Percentiles rank a stretch among this genome's conserved stretches.
Conservation (phyloP, 2,113 vertebrate genomes). For the Antennarius striatus region DNA sequence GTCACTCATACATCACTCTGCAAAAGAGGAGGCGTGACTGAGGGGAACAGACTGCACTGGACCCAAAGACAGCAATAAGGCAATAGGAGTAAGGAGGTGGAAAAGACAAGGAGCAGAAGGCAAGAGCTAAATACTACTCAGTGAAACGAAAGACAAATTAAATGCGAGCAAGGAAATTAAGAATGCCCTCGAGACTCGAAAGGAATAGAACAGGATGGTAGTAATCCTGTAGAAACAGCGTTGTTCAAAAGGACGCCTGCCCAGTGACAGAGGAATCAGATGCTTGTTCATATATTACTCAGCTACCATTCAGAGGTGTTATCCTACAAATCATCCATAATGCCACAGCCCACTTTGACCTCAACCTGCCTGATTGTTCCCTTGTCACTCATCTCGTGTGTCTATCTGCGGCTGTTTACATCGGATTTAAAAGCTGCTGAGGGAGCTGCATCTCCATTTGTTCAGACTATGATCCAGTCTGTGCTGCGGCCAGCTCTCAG, state of each 20-base stretch:
- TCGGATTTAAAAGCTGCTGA: conserved; percentile 48
- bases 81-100: conserved; percentile 22
- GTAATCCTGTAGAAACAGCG: background rate
- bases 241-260: background rate
- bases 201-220: background rate
- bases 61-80: conserved; percentile 33
- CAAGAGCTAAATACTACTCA: background rate
- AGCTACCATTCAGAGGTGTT: conserved; percentile 12
- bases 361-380: conserved; percentile 16
- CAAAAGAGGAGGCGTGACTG: conserved; percentile 43
- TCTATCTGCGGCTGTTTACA: conserved; percentile 42
- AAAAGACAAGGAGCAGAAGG: conserved; percentile 15
- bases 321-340: conserved; percentile 42
- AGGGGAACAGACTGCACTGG: conserved; percentile 39
- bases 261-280: conserved; percentile 4
- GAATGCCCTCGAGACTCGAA: background rate
- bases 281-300: conserved; percentile 12
- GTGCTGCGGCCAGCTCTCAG: conserved; percentile 9
- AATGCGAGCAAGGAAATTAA: background rate
- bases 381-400: conserved; percentile 27
- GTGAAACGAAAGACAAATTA: background rate
- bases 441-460: conserved; percentile 21
- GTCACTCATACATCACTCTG: conserved; percentile 69
- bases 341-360: conserved; percentile 38
- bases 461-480: background rate